phyloP scores from a whole-genome alignment of 92 coral and sea anemone genomes.

The Hydrozoanthus gracilis region DNA sequence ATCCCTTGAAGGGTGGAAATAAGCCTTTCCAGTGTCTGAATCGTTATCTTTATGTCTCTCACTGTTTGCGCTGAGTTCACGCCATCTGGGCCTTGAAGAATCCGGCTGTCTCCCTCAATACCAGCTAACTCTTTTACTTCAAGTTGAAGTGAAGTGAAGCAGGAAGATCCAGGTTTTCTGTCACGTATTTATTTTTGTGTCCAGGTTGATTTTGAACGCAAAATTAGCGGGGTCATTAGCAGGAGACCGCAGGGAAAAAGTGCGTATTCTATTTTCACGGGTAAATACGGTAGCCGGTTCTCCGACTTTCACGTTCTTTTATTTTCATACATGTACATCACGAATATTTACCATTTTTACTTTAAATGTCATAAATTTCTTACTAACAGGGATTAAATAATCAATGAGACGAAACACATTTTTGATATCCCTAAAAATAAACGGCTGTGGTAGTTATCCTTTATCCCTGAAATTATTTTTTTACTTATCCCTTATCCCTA shows the following conservation, averaged over 20 bases:
- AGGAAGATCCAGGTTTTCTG: too few species aligned
- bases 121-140: constrained; percentile 36
- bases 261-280: too few species aligned
- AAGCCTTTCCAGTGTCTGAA: constrained; percentile 31
- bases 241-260: too few species aligned
- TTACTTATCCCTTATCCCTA: constrained; percentile 9
- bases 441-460: constrained; percentile 6
- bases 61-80: constrained; percentile 45
- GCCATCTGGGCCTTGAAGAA: constrained; percentile 47
- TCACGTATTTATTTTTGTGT: too few species aligned
- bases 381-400: background rate
- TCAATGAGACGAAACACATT: background rate
- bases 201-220: too few species aligned
- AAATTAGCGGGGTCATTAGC: too few species aligned
- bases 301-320: too few species aligned
- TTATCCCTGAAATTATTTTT: constrained; percentile 11
- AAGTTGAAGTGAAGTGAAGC: too few species aligned
- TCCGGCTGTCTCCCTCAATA: constrained; percentile 18
- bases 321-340: background rate
- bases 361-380: background rate
- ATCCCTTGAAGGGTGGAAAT: constrained; percentile 30
- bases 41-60: constrained; percentile 11
- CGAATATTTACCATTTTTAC: constrained; percentile 15
- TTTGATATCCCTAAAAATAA: constrained; percentile 23
- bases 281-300: too few species aligned